Base-by-base conservation (phyloP, 2,113 vertebrate species). In the Sitta europaea region DNA sequence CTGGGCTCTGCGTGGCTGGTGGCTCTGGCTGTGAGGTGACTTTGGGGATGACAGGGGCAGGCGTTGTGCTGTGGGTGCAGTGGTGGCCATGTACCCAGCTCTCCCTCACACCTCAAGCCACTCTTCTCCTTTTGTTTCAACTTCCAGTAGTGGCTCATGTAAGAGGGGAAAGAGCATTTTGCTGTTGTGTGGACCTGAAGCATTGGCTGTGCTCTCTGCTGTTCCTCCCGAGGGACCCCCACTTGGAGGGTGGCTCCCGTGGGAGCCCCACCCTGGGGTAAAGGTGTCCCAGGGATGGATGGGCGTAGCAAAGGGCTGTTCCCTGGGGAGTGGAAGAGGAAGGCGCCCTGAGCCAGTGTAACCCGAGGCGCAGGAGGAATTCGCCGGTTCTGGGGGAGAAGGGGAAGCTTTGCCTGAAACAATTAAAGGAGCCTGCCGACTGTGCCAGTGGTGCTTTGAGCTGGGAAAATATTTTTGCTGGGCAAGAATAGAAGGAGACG, bases 391-490 rank as follows among this genome's bases (percentile, higher is more conserved):
- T 86, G 86, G 75, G 42, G 58, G 78, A 88, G 90, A 85, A 71
- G 43, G 78, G 90, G 50, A 91, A 93, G 63, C 79, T 74, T 95
- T 3, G 21, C 38, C 72, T 91, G 95, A 84, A 97, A 95, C 95
- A 97, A 97, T 96, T 29, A 70, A 93, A 84, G 66, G 74, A 86
- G 90, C 75, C 57, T 0, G 2, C 22, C 5, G 12, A 16, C 74
- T 82, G 57, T 53, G 86, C 83, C 86, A 67, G 20, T 91, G 94
- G 95, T 96, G 79, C 94, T 96, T 89, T 65, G 95, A 96, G 80
- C 85, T 89, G 93, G 93, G 88, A 96, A 96, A 97, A 97, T 94
- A 84, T 93, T 97, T 71, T 90, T 92, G 91, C 96, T 90, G 43
- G 65, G 91, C 74, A 96, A 94, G 96, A 97, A 97, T 78, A 95